Conservation (phyloP, 1,140 invertebrate species). For the Lithobius niger region DNA sequence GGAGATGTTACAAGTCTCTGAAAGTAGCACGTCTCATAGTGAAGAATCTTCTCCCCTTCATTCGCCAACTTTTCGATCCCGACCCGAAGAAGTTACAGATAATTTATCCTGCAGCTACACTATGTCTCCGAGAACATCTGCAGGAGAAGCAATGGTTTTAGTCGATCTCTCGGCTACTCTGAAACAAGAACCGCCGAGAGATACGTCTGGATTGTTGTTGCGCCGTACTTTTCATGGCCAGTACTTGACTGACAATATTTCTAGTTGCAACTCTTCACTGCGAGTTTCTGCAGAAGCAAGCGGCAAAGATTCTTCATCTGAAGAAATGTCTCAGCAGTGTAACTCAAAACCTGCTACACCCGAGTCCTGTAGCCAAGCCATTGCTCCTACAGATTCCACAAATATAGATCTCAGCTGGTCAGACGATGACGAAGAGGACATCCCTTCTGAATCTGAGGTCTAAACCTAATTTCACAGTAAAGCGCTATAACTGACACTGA, state of each 20-base stretch:
- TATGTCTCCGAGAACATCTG: conserved; percentile 7
- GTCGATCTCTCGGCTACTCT: neutral
- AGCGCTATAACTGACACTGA: no score
- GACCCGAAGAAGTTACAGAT: neutral
- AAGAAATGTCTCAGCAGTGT: neutral
- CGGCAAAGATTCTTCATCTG: conserved; percentile 2
- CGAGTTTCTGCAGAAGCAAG: neutral
- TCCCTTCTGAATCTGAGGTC: conserved; percentile 9
- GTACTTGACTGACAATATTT: neutral
- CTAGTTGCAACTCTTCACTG: neutral
- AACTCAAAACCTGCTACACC: conserved; percentile 4
- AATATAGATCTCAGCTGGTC: conserved; percentile 11
- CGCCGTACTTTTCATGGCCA: neutral
- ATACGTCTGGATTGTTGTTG: neutral
- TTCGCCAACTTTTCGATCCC: neutral
- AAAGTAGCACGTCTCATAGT: neutral
- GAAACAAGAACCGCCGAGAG: neutral
- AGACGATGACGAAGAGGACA: conserved; percentile 5
- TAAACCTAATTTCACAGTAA: conserved; percentile 1
- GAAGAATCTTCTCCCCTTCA: conserved; percentile 3
- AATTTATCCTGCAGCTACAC: neutral
- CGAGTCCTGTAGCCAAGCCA: neutral
- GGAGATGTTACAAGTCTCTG: neutral
- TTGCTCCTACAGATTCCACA: conserved; percentile 5
- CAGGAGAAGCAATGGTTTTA: conserved; percentile 8